phyloP scores from a whole-genome alignment of 2,113 vertebrate genomes.

The Malurus alboscapulatus region DNA sequence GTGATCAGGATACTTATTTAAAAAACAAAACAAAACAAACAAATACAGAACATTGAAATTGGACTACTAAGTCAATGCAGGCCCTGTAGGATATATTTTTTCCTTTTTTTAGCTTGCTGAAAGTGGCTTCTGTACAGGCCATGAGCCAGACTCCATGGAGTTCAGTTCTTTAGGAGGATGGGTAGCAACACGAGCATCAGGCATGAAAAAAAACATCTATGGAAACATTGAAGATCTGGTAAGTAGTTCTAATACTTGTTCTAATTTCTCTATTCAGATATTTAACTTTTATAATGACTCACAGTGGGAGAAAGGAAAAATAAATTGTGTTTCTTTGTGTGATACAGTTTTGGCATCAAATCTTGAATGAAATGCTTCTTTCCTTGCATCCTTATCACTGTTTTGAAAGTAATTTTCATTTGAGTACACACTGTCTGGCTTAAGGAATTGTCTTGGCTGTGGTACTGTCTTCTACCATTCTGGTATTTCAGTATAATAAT shows the following conservation, averaged over 20 bases:
- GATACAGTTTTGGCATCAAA: neutral
- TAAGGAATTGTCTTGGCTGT: neutral
- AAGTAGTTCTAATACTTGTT: slow-evolving; percentile 15
- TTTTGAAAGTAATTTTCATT: neutral
- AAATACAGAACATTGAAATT: neutral
- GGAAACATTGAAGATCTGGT: slow-evolving; percentile 99
- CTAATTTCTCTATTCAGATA: neutral
- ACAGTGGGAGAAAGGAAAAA: neutral
- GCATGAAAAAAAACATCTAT: slow-evolving; percentile 99
- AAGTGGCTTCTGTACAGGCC: slow-evolving; percentile 95
- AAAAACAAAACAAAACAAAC: neutral
- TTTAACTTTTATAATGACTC: neutral
- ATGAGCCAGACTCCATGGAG: slow-evolving; percentile 98
- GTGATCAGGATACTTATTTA: neutral
- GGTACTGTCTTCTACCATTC: neutral
- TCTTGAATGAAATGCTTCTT: neutral
- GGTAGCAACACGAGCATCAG: slow-evolving; percentile 96
- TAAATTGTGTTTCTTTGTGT: neutral
- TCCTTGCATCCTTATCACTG: neutral
- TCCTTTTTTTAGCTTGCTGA: slow-evolving; percentile 86
- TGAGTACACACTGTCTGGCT: neutral
- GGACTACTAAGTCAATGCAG: neutral
- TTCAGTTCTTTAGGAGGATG: slow-evolving; percentile 97
- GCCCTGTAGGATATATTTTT: slow-evolving; percentile 10
- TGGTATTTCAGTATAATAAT: neutral